Evolutionary conservation across 2,888 invertebrate genomes (phyloP).

Genomic region (Xanthorhoe spadicearia): DNA sequence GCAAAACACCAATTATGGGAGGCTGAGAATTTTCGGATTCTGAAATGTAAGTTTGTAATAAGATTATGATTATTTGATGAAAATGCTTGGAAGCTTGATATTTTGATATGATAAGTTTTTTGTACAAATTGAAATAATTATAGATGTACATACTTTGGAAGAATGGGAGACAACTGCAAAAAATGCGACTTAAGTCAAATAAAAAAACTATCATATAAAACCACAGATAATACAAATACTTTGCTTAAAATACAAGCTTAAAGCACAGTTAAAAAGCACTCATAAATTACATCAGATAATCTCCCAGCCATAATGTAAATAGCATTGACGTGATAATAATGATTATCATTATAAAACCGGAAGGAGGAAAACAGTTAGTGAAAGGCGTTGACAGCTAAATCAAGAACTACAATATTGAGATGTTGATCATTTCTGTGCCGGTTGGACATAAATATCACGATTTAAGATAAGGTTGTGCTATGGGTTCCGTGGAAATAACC

Average conservation of each 20-base stretch:
- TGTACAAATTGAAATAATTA: too few species aligned
- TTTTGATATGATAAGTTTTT: too few species aligned
- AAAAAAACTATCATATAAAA: neutral
- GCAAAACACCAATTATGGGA: slow-evolving; percentile 25
- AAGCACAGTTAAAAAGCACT: neutral
- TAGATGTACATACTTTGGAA: neutral
- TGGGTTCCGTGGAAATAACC: neutral
- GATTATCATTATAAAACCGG: slow-evolving; percentile 40
- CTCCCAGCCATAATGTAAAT: slow-evolving; percentile 15
- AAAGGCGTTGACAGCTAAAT: slow-evolving; percentile 44
- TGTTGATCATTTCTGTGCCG: slow-evolving; percentile 31
- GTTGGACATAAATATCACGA: slow-evolving; percentile 25
- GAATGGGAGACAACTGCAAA: too few species aligned
- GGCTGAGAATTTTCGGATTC: slow-evolving; percentile 11
- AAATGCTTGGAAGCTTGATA: neutral
- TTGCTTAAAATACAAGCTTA: neutral
- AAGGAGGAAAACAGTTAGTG: slow-evolving; percentile 44
- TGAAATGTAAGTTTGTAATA: neutral
- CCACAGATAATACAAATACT: neutral
- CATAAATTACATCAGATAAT: neutral
- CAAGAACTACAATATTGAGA: slow-evolving; percentile 39
- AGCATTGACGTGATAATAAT: slow-evolving; percentile 26
- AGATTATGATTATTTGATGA: neutral
- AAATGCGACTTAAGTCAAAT: too few species aligned
- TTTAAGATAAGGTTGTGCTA: slow-evolving; percentile 23